These are phyloP conservation scores for Saguinus imperator DNA, from an alignment of 2,113 vertebrate genomes.

Conservation along the genomic window DNA sequence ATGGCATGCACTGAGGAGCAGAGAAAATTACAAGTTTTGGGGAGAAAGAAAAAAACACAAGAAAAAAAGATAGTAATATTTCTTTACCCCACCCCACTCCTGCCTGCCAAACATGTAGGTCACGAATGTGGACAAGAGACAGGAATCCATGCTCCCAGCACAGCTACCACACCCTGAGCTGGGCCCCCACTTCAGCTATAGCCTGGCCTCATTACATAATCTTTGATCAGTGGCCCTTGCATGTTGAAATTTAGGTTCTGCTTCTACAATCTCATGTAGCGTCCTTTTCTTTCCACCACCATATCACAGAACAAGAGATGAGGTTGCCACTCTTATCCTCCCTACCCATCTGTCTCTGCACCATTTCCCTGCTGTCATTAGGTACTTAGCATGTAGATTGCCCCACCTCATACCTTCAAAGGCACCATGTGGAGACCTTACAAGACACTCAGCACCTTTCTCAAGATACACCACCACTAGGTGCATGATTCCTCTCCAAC, in stretches of 20 bases:
- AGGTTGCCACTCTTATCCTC: not conserved
- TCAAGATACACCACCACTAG: not conserved
- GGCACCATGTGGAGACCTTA: rapidly evolving
- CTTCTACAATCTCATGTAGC: not conserved
- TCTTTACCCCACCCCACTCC: not conserved
- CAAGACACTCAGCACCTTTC: not conserved
- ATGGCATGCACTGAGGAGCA: not conserved
- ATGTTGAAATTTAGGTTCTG: not conserved
- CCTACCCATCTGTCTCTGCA: not conserved
- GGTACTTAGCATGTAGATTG: rapidly evolving
- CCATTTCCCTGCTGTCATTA: not conserved
- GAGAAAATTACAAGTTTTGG: not conserved
- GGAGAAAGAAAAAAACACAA: not conserved
- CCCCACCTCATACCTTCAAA: not conserved
- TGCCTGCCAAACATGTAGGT: not conserved
- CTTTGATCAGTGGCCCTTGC: not conserved
- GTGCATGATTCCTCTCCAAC: not conserved
- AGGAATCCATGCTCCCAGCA: not conserved
- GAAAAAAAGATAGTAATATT: not conserved
- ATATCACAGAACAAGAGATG: rapidly evolving
- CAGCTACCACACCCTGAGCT: not conserved
- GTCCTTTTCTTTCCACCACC: not conserved
- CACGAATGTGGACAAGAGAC: not conserved
- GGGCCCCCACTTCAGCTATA: not conserved
- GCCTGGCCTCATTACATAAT: not conserved